phyloP scores from a whole-genome alignment of 2,113 vertebrate species.

The Psilopsiagon aurifrons region DNA sequence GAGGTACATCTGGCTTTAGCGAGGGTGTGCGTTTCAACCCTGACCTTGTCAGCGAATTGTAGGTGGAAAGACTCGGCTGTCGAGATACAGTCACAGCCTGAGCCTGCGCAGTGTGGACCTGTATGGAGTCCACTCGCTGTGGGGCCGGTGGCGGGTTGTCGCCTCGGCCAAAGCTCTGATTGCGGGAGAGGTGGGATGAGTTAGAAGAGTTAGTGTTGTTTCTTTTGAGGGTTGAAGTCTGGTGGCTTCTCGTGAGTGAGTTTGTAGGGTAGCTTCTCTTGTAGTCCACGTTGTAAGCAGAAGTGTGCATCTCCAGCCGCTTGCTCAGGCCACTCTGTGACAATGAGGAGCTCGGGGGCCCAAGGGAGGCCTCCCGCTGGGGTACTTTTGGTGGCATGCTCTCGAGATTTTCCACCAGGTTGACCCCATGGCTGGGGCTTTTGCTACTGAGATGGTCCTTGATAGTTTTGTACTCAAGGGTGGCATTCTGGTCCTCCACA shows the following conservation, averaged over 20 bases:
- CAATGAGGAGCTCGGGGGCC: constrained; percentile 77
- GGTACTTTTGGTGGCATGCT: constrained; percentile 93
- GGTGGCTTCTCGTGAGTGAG: constrained; percentile 81
- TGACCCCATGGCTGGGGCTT: constrained; percentile 87
- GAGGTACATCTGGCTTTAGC: constrained; percentile 95
- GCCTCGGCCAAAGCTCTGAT: constrained; percentile 91
- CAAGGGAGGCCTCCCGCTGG: constrained; percentile 93
- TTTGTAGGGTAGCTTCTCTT: constrained; percentile 86
- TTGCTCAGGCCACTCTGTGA: constrained; percentile 90
- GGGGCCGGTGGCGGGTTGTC: constrained; percentile 95
- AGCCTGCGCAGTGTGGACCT: constrained; percentile 84
- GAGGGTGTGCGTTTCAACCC: constrained; percentile 88
- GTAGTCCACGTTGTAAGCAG: constrained; percentile 90
- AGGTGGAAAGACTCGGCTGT: constrained; percentile 88
- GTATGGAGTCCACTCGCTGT: constrained; percentile 97
- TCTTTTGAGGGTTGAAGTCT: constrained; percentile 87
- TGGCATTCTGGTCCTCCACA: constrained; percentile 91
- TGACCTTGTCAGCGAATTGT: constrained; percentile 90
- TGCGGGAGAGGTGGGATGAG: constrained; percentile 93
- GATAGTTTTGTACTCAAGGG: constrained; percentile 94
- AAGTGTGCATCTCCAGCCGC: constrained; percentile 90
- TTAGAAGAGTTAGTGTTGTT: constrained; percentile 99
- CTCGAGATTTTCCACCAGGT: constrained; percentile 85
- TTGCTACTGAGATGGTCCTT: constrained; percentile 84
- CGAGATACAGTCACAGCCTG: constrained; percentile 86